These are phyloP conservation scores for Hafferia zeledoni DNA, from an alignment of 2,797 vertebrate genomes.

Conservation along the genomic window DNA sequence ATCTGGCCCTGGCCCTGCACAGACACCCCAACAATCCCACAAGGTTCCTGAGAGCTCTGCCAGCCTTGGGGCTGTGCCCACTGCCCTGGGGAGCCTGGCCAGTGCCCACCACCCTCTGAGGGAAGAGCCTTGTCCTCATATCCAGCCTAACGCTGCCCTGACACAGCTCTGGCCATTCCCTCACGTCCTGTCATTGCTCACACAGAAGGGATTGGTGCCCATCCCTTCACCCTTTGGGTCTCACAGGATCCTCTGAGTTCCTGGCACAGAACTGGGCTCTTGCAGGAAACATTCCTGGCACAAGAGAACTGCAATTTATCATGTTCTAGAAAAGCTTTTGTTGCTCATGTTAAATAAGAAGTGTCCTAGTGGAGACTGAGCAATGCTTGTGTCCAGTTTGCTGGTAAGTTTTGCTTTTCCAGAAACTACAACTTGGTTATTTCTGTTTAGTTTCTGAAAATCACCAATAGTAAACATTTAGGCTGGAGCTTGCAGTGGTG, in stretches of 20 bases:
- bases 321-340: neutral
- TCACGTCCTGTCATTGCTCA: neutral
- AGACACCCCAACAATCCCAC: neutral
- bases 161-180: neutral
- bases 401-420: neutral
- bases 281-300: neutral
- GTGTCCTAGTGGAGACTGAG: neutral
- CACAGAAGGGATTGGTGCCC: neutral
- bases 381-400: neutral
- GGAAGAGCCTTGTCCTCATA: accelerated
- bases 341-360: neutral
- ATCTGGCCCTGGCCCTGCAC: accelerated
- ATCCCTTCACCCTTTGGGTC: neutral
- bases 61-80: neutral
- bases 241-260: neutral
- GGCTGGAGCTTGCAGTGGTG: too few species aligned
- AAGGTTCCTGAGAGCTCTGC: neutral
- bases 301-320: too few species aligned
- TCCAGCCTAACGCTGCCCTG: neutral
- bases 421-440: neutral
- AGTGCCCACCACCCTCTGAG: neutral
- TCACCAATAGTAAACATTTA: accelerated
- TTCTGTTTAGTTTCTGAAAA: neutral
- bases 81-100: neutral
- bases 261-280: neutral